Evolutionary conservation across 2,797 vertebrate genomes (phyloP), one percentile per base, ranked within the genome.

Genomic region (Trichosurus vulpecula): DNA sequence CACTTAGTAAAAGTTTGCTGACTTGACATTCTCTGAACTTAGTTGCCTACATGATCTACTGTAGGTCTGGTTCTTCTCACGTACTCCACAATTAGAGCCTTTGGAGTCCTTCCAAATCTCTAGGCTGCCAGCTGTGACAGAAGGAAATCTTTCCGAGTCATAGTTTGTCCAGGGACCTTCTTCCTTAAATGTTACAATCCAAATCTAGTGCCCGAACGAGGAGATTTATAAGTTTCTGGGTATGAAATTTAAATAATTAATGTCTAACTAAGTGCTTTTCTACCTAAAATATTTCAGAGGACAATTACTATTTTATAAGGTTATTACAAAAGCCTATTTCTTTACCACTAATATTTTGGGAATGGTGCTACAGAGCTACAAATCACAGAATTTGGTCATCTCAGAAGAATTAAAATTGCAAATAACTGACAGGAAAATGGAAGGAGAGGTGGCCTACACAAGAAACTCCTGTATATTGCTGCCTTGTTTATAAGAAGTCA

Each of bases 201-300:
- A 94, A 55, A 41, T 31, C 8, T 54, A 55, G 55, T 51, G 30
- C 57, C 52, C 22, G 91, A 90, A 90, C 61, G 47, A 94, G 52
- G 87, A 91, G 25, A 54, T 91, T 58, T 57, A 29, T 52, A 81
- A 35, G 47, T 56, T 30, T 87, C 19, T 92, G 89, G 10, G 25
- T 81, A 53, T 25, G 10, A 87, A 87, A 93, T 92, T 57, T 30
- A 92, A 81, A 54, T 19, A 10, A 27, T 41, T 57, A 27, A 61
- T 47, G 10, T 22, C 51, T 58, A 35, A 90, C 51, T 58, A 35
- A 90, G 52, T 51, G 55, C 74, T 25, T 90, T 94, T 51, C 52
- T 51, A 94, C 56, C 55, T 92, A 58, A 95, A 31, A 81, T 81
- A 81, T 81, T 81, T 81, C 74, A 47, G 74, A 47, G 47, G 22